Conservation (phyloP, 2,797 vertebrate genomes). For the Ctenopoma kingsleyae region DNA sequence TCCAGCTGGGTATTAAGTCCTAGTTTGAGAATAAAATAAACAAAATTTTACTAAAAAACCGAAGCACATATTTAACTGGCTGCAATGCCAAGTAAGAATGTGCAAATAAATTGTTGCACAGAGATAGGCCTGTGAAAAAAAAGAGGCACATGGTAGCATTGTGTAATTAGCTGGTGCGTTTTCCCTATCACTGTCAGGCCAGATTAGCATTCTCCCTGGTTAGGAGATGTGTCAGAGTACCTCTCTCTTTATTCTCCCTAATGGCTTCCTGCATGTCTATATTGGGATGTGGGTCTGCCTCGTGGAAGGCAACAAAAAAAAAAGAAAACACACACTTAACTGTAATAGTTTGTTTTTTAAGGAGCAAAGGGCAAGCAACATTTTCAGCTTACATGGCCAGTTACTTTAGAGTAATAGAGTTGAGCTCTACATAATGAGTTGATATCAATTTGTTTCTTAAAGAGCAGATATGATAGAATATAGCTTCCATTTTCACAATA, state of each 20-base stretch:
- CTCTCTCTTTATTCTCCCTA: slow-evolving; percentile 73
- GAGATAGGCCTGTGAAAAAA: slow-evolving; percentile 54
- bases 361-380: slow-evolving; percentile 52
- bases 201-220: slow-evolving; percentile 72
- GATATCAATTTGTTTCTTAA: slow-evolving; percentile 52
- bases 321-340: slow-evolving; percentile 47
- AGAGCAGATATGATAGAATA: slow-evolving; percentile 28
- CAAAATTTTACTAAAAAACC: slow-evolving; percentile 64
- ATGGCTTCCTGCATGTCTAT: slow-evolving; percentile 72
- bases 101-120: slow-evolving; percentile 64
- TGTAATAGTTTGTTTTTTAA: slow-evolving; percentile 50
- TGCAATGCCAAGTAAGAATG: slow-evolving; percentile 29
- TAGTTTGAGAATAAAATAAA: slow-evolving; percentile 66
- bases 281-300: slow-evolving; percentile 65
- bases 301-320: slow-evolving; percentile 49
- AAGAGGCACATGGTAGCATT: slow-evolving; percentile 56
- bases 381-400: slow-evolving; percentile 57
- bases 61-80: slow-evolving; percentile 53
- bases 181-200: slow-evolving; percentile 72
- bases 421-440: slow-evolving; percentile 39
- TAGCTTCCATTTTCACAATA: slow-evolving; percentile 40
- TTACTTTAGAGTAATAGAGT: slow-evolving; percentile 51
- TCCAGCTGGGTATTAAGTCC: slow-evolving; percentile 75
- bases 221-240: slow-evolving; percentile 74
- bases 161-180: slow-evolving; percentile 75